These are phyloP conservation scores for Coregonus clupeaformis DNA, from an alignment of 2,113 vertebrate genomes.

Conservation along the genomic window DNA sequence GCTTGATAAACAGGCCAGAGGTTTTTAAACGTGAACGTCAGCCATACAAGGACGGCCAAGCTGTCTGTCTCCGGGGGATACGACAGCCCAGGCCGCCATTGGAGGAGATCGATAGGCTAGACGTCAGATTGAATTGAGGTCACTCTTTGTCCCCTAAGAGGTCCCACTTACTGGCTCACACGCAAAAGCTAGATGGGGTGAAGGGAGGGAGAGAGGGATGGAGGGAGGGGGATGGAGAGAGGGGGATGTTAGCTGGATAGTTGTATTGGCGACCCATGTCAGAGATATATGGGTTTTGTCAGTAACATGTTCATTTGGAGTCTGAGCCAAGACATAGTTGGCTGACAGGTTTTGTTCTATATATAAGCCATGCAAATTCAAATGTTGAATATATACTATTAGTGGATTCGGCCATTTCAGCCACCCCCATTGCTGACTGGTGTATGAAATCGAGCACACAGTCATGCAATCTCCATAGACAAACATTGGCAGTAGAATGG, in stretches of 20 bases:
- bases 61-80: slow-evolving; percentile 55
- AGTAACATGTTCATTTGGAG: slow-evolving; percentile 28
- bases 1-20: slow-evolving; percentile 48
- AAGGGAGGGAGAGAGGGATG: slow-evolving; percentile 18
- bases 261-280: slow-evolving; percentile 34
- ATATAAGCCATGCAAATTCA: no score
- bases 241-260: slow-evolving; percentile 9
- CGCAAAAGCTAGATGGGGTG: slow-evolving; percentile 53
- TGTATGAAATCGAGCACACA: no score
- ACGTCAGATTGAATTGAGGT: slow-evolving; percentile 77
- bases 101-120: slow-evolving; percentile 71
- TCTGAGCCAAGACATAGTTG: neutral
- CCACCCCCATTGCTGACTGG: no score
- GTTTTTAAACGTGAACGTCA: slow-evolving; percentile 47
- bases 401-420: no score
- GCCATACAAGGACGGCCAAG: slow-evolving; percentile 54
- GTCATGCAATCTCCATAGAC: no score
- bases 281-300: slow-evolving; percentile 4
- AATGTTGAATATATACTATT: no score
- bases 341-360: slow-evolving; percentile 25
- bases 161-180: slow-evolving; percentile 58
- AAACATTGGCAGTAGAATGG: no score
- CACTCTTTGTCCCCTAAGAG: slow-evolving; percentile 70
- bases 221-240: neutral
- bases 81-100: slow-evolving; percentile 10